phyloP scores from a whole-genome alignment of 2,888 invertebrate genomes.

The Phaonia tiefii region DNA sequence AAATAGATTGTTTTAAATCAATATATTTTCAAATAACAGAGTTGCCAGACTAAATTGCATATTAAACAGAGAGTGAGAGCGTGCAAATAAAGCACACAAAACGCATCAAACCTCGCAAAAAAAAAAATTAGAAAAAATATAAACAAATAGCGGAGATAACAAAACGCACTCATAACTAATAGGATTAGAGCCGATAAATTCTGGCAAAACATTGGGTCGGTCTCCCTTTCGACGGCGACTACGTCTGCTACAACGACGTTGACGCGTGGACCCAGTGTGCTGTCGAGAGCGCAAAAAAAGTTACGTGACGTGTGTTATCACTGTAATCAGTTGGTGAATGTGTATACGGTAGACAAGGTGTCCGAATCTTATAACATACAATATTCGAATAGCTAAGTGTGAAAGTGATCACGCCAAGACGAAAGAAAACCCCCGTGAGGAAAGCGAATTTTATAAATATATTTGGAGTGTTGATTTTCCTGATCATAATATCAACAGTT shows the following conservation, averaged over 20 bases:
- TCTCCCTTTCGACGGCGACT: constrained; percentile 17
- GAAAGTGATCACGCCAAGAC: background rate
- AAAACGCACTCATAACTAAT: background rate
- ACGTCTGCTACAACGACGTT: background rate
- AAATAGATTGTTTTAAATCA: constrained; percentile 17
- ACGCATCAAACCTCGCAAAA: background rate
- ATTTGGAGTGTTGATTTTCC: background rate
- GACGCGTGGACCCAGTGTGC: constrained; percentile 19
- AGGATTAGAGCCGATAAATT: constrained; percentile 6
- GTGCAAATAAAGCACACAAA: constrained; percentile 1
- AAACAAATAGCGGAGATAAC: constrained; percentile 13
- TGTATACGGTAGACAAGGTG: constrained; percentile 60
- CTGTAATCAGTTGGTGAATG: constrained; percentile 50
- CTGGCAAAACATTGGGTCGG: background rate
- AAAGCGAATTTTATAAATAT: constrained; percentile 25
- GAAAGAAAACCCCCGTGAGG: constrained; percentile 9
- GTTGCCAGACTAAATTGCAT: constrained; percentile 26
- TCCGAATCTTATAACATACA: constrained; percentile 31
- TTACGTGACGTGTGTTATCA: constrained; percentile 55
- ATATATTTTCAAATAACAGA: constrained; percentile 17
- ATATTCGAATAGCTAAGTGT: constrained; percentile 14
- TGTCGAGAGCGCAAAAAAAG: constrained; percentile 7
- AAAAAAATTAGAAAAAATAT: background rate
- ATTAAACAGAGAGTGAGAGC: background rate
- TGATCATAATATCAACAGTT: background rate